Evolutionary conservation across 2,113 vertebrate species (phyloP).

Genomic region (Oreochromis spilurus): DNA sequence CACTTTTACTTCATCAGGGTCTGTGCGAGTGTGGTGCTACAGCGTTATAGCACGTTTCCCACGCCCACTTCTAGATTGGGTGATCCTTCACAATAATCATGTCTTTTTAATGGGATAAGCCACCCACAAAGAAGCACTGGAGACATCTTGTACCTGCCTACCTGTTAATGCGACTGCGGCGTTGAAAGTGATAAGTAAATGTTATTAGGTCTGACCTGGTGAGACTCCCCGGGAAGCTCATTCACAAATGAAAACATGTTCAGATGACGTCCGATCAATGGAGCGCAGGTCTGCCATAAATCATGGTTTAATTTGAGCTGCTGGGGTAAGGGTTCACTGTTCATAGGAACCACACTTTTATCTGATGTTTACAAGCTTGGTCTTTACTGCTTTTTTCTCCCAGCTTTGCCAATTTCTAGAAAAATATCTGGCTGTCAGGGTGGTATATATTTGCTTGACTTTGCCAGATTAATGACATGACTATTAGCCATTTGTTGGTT

Average conservation of each 20-base stretch:
- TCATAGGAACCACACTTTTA: rapidly evolving
- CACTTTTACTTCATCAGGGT: not conserved
- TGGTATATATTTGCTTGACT: not conserved
- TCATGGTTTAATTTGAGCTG: not conserved
- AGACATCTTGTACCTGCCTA: not conserved
- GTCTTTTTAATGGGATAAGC: not conserved
- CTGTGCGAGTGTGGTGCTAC: not conserved
- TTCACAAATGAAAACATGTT: not conserved
- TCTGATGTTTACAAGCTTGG: not conserved
- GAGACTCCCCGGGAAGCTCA: not conserved
- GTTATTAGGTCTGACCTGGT: not conserved
- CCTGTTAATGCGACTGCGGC: not conserved
- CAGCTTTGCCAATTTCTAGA: not conserved
- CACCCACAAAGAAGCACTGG: not conserved
- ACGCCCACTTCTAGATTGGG: not conserved
- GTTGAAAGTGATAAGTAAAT: not conserved
- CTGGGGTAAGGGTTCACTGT: not conserved
- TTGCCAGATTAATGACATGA: not conserved
- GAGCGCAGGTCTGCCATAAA: not conserved
- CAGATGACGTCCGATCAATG: not conserved
- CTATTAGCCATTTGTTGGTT: not conserved
- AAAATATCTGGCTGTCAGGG: not conserved
- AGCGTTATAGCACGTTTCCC: not conserved
- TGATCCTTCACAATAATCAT: rapidly evolving
- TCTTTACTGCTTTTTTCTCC: not conserved